These are phyloP conservation scores for Poecilia velifera DNA, from an alignment of 2,797 vertebrate genomes.

Conservation along the genomic window DNA sequence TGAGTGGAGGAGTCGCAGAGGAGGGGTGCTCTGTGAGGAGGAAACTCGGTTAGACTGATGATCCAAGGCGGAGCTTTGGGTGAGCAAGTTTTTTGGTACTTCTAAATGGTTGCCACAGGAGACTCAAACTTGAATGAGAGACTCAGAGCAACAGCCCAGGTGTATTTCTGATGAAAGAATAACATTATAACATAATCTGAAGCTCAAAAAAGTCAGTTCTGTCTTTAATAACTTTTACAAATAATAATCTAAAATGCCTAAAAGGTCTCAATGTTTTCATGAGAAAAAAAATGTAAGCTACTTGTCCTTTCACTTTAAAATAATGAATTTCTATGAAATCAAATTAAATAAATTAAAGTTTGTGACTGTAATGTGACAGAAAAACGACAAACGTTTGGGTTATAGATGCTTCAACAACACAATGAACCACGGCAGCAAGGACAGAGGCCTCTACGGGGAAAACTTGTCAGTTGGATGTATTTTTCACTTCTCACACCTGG, in stretches of 20 bases:
- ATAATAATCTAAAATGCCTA: neutral
- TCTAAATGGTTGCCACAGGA: neutral
- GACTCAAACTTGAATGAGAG: neutral
- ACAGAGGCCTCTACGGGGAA: conserved; percentile 37
- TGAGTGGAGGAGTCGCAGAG: no score
- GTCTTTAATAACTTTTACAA: neutral
- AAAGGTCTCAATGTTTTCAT: neutral
- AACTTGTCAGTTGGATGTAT: conserved; percentile 65
- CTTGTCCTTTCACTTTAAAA: neutral
- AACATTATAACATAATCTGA: no score
- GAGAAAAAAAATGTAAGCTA: no score
- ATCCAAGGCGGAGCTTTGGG: neutral
- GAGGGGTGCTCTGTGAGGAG: no score
- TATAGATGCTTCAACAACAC: neutral
- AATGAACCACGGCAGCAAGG: conserved; percentile 30
- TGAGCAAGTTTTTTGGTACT: neutral
- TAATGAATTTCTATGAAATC: neutral
- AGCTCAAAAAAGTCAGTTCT: neutral
- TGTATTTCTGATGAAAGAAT: neutral
- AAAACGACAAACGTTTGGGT: neutral
- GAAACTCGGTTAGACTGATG: neutral
- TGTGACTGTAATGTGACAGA: neutral
- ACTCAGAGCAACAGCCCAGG: neutral
- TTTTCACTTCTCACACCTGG: conserved; percentile 65
- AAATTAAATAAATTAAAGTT: neutral